These are phyloP conservation scores for Drosophila carrolli DNA, from an alignment of 1,140 invertebrate genomes.

Conservation along the genomic window DNA sequence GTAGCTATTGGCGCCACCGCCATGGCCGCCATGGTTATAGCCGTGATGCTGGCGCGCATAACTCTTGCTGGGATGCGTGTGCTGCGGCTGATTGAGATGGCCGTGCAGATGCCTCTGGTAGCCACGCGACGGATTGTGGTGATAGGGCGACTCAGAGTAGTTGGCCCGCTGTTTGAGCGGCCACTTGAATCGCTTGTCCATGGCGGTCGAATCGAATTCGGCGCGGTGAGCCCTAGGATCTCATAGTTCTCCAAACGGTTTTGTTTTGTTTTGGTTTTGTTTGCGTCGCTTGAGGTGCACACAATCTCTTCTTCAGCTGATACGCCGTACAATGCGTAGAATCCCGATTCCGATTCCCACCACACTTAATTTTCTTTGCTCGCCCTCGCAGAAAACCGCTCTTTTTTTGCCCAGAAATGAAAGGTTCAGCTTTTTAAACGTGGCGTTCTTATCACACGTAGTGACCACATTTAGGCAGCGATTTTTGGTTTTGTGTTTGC, in stretches of 20 bases:
- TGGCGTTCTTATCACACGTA: conserved; percentile 30
- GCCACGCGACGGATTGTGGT: conserved; percentile 21
- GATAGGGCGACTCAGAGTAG: conserved; percentile 40
- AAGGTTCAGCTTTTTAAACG: conserved; percentile 20
- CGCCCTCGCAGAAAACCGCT: conserved; percentile 29
- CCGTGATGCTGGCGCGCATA: conserved; percentile 37
- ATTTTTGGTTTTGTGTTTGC: conserved; percentile 34
- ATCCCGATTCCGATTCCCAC: conserved; percentile 60
- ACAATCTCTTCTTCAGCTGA: conserved; percentile 58
- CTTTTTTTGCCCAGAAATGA: conserved; percentile 47
- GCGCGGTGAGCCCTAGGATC: conserved; percentile 28
- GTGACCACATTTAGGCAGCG: conserved; percentile 25
- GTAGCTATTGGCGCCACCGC: conserved; percentile 24
- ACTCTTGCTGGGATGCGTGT: conserved; percentile 29
- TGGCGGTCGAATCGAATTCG: conserved; percentile 21
- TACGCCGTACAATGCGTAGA: conserved; percentile 72
- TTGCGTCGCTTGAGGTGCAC: conserved; percentile 46
- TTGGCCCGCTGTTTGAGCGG: conserved; percentile 36
- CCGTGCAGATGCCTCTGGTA: conserved; percentile 4
- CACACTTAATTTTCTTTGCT: conserved; percentile 67
- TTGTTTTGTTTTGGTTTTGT: conserved; percentile 63
- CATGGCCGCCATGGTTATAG: conserved; percentile 18
- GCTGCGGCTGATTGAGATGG: conserved; percentile 7
- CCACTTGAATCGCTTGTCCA: conserved; percentile 69
- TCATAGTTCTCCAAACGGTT: conserved; percentile 49